These are phyloP conservation scores for Lordiphosa andalusiaca DNA, from an alignment of 2,888 invertebrate species.

Conservation along the genomic window DNA sequence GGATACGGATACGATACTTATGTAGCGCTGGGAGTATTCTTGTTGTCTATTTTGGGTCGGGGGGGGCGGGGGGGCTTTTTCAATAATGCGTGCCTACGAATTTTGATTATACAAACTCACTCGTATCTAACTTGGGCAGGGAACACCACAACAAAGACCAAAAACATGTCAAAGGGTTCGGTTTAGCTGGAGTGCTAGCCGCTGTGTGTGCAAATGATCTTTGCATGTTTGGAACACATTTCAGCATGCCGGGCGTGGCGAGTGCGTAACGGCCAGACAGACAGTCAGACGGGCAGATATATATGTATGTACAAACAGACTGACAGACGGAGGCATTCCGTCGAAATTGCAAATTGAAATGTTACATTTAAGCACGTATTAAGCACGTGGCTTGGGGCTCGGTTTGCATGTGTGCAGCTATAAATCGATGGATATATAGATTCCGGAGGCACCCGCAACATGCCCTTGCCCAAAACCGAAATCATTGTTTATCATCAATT, in stretches of 20 bases:
- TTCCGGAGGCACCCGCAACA: slow-evolving; percentile 24
- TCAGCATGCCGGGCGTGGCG: slow-evolving; percentile 68
- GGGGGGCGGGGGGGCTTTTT: slow-evolving; percentile 39
- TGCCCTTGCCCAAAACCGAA: slow-evolving; percentile 18
- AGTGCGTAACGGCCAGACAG: slow-evolving; percentile 55
- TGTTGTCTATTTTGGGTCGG: slow-evolving; percentile 7
- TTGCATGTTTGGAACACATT: slow-evolving; percentile 71
- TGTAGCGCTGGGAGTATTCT: slow-evolving; percentile 18
- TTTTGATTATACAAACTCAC: slow-evolving; percentile 63
- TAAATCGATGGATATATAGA: slow-evolving; percentile 63
- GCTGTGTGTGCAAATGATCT: slow-evolving; percentile 53
- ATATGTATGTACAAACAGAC: background rate
- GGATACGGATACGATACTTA: slow-evolving; percentile 52
- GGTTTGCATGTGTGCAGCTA: slow-evolving; percentile 28
- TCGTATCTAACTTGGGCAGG: slow-evolving; percentile 22
- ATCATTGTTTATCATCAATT: slow-evolving; percentile 56
- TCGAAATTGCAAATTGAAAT: slow-evolving; percentile 71
- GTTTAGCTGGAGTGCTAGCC: slow-evolving; percentile 10
- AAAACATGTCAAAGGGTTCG: slow-evolving; percentile 68
- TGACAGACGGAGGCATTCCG: slow-evolving; percentile 16
- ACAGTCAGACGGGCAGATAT: slow-evolving; percentile 16
- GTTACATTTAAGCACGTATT: slow-evolving; percentile 76
- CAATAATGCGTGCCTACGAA: slow-evolving; percentile 74
- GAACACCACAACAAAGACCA: slow-evolving; percentile 25
- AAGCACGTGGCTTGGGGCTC: slow-evolving; percentile 46